Evolutionary conservation across 2,888 invertebrate species (phyloP), one percentile per base, ranked within the genome.

Genomic region (Hemaris fuciformis): DNA sequence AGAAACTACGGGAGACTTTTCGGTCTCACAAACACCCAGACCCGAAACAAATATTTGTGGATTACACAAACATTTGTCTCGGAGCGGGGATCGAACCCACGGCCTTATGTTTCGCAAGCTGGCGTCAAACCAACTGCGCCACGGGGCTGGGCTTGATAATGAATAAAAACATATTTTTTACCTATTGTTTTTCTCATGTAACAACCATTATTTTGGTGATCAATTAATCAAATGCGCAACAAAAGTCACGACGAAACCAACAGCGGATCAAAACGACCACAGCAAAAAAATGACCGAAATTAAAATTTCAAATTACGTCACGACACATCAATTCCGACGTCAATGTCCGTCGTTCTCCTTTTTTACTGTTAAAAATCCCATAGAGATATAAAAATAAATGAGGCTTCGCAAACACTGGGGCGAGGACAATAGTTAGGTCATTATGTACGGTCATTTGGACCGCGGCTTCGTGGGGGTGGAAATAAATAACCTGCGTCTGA

Each of bases 371-470:
- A 86, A 88, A 87, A 89, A 88, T 78, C 77, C 82, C 85, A 79
- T 83, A 71, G 79, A 79, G 86, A 80, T 85, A 85, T 89, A 89
- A 89, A 89, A 89, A 87, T 88, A 89, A 89, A 89, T 87, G 88
- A 87, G 86, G 81, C 87, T 83, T 85, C 83, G 80, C 88, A 76
- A 84, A 83, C 85, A 83, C 66, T 83, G 85, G 88, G 87, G 87
- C 81, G 87, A 87, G 84, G 84, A 91, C 91, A 91, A 92, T 92
- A 89, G 89, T 89, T 84, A 83, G 84, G 83, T 89, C 89, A 91
- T 91, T 91, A 91, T 85, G 81, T 82, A 85, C 90, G 91, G 91
- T 88, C 91, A 91, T 91, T 92, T 91, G 86, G 80, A 78, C 71
- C 76, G 70, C 80, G 81, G 79, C 82, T 83, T 71, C 72, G 72